Base-by-base conservation (phyloP, 2,888 invertebrate species). In the Lepidochitona cinerea region DNA sequence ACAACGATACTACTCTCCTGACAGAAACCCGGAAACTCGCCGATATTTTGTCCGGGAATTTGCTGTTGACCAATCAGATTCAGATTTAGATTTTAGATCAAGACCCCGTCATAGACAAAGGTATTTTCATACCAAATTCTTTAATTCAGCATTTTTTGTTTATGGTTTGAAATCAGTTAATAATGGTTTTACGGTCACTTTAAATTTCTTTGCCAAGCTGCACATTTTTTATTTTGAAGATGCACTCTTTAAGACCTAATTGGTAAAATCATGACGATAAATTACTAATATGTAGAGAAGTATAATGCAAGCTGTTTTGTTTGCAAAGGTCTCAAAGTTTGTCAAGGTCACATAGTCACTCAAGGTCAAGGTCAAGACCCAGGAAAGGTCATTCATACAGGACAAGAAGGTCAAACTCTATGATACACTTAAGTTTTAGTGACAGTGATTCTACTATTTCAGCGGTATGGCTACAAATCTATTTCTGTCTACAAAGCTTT, bases 11-110 rank as follows among this genome's bases (percentile, higher is more conserved):
- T 82, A 82, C 54, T 81, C 82, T 26, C 83, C 83, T 4, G 81
- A 82, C 71, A 77, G 79, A 5, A 76, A 77, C 68, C 72, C 65
- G 41, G 52, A 73, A 49, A 71, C 74, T 0, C 70, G 65, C 37
- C 54, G 80, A 32, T 85, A 85, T 69, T 79, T 82, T 77, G 79
- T 83, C 7, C 72, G 83, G 59, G 82, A 84, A 70, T 82, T 81
- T 66, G 76, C 79, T n/a, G 77, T 71, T 54, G 35, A 68, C 3
- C 81, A 81, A 54, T 83, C 80, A 68, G 81, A 79, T 3, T 83
- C 83, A 75, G 83, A 83, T 3, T 82, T 83, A 9, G 85, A 84
- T 29, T 23, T 29, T 14, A 59, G 59, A 3, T 9, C 59, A 26
- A 23, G 59, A 59, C 59, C 59, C 23, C 23, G 59, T 14, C 23